Evolutionary conservation across 2,797 vertebrate genomes (phyloP).

Genomic region (Notoglanidium macrostoma): DNA sequence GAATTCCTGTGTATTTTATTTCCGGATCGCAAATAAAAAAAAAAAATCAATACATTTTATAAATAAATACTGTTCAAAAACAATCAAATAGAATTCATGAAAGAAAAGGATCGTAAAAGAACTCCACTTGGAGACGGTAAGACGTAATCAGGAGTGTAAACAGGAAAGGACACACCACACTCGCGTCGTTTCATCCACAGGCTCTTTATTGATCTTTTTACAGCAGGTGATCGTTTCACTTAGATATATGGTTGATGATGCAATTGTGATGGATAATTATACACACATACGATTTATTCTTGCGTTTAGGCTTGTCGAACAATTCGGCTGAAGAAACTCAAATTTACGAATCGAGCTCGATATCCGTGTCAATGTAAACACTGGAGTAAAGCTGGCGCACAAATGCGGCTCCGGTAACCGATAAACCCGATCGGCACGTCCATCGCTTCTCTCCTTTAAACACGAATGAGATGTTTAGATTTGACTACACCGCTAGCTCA

Average conservation of each 20-base stretch:
- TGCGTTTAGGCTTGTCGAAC: background rate
- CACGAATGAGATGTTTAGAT: constrained; percentile 39
- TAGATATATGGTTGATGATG: background rate
- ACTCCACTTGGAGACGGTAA: too few species aligned
- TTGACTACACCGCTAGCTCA: constrained; percentile 28
- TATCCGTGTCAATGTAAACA: background rate
- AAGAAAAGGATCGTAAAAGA: background rate
- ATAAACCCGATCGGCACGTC: background rate
- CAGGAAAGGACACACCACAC: background rate
- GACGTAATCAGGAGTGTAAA: background rate
- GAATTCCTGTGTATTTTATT: too few species aligned
- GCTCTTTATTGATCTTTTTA: constrained; percentile 46
- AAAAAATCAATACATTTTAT: background rate
- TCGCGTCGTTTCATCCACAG: background rate
- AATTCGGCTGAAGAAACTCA: background rate
- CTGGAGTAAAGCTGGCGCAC: background rate
- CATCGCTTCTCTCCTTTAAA: constrained; percentile 21
- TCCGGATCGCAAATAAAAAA: background rate
- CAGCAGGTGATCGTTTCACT: constrained; percentile 30
- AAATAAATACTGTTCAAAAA: background rate
- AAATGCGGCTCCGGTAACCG: background rate
- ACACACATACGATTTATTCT: background rate
- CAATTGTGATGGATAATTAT: background rate
- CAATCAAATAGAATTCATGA: background rate
- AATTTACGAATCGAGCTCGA: background rate